phyloP scores from a whole-genome alignment of 2,888 invertebrate species.

The Tetranychus piercei region DNA sequence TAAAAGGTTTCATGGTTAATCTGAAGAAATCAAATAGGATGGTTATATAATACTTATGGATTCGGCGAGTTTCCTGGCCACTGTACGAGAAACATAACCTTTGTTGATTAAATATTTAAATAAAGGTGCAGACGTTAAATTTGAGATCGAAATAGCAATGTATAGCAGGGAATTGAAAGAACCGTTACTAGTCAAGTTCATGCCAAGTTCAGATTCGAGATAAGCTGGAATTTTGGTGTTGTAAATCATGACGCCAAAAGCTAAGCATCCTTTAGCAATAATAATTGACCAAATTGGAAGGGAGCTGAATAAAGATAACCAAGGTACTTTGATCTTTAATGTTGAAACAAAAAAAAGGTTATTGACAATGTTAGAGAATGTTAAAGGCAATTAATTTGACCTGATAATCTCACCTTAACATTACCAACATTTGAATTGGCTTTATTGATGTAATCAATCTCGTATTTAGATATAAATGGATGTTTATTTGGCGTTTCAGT shows the following conservation, averaged over 20 bases:
- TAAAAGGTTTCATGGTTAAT: not conserved
- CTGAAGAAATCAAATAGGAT: not conserved
- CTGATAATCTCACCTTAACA: not conserved
- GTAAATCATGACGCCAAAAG: not conserved
- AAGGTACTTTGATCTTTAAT: not conserved
- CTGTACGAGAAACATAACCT: slow-evolving; percentile 8
- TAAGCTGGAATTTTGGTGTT: not conserved
- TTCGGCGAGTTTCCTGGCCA: slow-evolving; percentile 20
- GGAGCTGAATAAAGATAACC: not conserved
- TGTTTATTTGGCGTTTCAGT: not conserved
- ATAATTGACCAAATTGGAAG: not conserved
- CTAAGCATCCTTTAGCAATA: not conserved
- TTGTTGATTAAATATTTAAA: not conserved
- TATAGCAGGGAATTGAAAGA: not conserved
- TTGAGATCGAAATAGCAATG: not conserved
- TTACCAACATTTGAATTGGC: not conserved
- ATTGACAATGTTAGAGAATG: not conserved
- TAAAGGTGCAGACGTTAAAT: not conserved
- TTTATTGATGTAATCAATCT: not conserved
- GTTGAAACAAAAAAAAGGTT: not conserved
- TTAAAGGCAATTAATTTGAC: not conserved
- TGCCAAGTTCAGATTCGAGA: not conserved
- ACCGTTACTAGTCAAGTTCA: not conserved
- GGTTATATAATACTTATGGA: slow-evolving; percentile 15
- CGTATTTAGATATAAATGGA: not conserved